phyloP scores from a whole-genome alignment of 2,888 invertebrate genomes.

The Amblyjoppa proteus region DNA sequence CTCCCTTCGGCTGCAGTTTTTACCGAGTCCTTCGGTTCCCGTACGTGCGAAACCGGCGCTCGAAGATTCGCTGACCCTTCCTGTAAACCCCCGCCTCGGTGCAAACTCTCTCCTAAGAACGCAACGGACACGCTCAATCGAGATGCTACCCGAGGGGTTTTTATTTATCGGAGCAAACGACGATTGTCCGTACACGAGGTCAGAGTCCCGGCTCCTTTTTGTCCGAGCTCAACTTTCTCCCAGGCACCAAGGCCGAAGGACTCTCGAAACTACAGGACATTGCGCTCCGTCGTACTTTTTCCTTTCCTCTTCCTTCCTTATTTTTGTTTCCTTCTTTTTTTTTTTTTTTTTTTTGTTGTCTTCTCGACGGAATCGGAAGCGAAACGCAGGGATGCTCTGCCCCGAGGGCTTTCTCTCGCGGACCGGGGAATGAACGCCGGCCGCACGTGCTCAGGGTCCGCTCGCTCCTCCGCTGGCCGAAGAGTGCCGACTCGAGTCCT shows the following conservation, averaged over 20 bases:
- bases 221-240: constrained; percentile 53
- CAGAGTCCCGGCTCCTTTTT: constrained; percentile 52
- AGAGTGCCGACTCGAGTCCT: constrained; percentile 12
- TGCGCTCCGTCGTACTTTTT: constrained; percentile 30
- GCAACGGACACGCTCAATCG: constrained; percentile 39
- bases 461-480: constrained; percentile 31
- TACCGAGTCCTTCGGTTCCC: constrained; percentile 24
- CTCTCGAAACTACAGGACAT: constrained; percentile 53
- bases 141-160: constrained; percentile 21
- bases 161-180: constrained; percentile 38
- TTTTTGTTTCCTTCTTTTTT: constrained; percentile 18
- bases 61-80: constrained; percentile 56
- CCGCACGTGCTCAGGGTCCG: constrained; percentile 61
- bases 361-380: constrained; percentile 10
- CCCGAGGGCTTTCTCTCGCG: constrained; percentile 53
- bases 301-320: not conserved
- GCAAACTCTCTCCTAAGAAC: constrained; percentile 53
- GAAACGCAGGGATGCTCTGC: constrained; percentile 16
- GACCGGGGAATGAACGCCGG: constrained; percentile 56
- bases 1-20: constrained; percentile 30
- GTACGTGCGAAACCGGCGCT: constrained; percentile 60
- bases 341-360: too few species aligned
- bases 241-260: constrained; percentile 53
- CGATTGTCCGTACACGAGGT: constrained; percentile 53
- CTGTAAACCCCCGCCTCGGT: constrained; percentile 48